phyloP scores from a whole-genome alignment of 2,113 vertebrate genomes.

The Castor canadensis region DNA sequence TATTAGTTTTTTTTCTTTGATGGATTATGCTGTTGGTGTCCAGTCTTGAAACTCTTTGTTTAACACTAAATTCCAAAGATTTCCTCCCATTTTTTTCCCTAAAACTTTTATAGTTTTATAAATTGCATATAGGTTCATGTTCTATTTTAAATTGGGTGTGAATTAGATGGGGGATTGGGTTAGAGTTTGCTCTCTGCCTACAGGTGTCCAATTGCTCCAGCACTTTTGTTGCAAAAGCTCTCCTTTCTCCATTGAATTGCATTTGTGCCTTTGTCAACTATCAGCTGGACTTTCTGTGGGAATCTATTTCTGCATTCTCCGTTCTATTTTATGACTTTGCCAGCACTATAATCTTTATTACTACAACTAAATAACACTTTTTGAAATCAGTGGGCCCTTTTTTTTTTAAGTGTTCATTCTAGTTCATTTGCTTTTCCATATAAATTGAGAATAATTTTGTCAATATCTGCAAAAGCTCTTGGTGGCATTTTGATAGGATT shows the following conservation, averaged over 20 bases:
- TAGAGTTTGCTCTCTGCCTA: background rate
- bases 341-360: background rate
- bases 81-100: background rate
- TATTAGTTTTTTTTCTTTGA: background rate
- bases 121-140: background rate
- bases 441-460: constrained; percentile 15
- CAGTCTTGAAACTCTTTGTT: background rate
- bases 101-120: constrained; percentile 1
- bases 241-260: background rate
- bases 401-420: background rate
- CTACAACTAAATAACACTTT: background rate
- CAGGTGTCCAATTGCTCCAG: background rate
- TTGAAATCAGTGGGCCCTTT: background rate
- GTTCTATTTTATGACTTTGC: constrained; percentile 21
- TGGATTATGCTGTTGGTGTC: background rate
- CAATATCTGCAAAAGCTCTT: background rate
- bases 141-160: constrained; percentile 32
- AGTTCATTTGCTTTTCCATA: constrained; percentile 23
- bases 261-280: constrained; percentile 39
- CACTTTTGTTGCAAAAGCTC: background rate
- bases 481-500: background rate
- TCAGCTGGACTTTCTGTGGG: constrained; percentile 26
- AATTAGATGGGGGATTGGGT: background rate
- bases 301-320: constrained; percentile 58
- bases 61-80: background rate